Conservation (phyloP, 2,113 vertebrate species). For the Girardinichthys multiradiatus region DNA sequence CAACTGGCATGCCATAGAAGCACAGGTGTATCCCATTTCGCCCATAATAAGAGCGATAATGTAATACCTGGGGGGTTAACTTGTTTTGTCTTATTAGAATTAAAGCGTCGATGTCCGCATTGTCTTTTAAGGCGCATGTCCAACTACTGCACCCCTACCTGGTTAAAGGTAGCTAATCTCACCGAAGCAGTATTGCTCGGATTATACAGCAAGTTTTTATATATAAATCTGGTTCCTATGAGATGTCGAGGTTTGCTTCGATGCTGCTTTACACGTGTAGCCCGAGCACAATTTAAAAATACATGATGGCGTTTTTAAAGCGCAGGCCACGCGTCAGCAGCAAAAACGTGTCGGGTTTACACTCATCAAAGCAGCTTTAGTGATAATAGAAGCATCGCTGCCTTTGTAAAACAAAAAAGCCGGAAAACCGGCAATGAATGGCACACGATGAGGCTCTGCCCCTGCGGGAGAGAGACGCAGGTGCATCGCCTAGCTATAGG, state of each 20-base stretch:
- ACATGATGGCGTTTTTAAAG: conserved; percentile 23
- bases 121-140: conserved; percentile 18
- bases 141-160: conserved; percentile 7
- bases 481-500: conserved; percentile 23
- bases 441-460: conserved; percentile 35
- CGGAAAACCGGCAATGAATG: conserved; percentile 55
- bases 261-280: conserved; percentile 35
- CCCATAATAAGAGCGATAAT: neutral
- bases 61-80: neutral
- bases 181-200: neutral
- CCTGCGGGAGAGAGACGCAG: conserved; percentile 4
- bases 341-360: neutral
- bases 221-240: too few species aligned
- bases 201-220: neutral
- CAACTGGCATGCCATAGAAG: conserved; percentile 41
- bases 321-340: neutral
- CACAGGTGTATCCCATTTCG: conserved; percentile 5
- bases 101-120: conserved; percentile 3
- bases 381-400: neutral
- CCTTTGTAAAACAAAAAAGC: conserved; percentile 26
- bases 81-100: neutral
- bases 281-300: neutral
- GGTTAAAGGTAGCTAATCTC: conserved; percentile 9
- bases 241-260: neutral
- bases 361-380: accelerated